phyloP scores from a whole-genome alignment of 1,140 invertebrate species.

The Gryon sp. region DNA sequence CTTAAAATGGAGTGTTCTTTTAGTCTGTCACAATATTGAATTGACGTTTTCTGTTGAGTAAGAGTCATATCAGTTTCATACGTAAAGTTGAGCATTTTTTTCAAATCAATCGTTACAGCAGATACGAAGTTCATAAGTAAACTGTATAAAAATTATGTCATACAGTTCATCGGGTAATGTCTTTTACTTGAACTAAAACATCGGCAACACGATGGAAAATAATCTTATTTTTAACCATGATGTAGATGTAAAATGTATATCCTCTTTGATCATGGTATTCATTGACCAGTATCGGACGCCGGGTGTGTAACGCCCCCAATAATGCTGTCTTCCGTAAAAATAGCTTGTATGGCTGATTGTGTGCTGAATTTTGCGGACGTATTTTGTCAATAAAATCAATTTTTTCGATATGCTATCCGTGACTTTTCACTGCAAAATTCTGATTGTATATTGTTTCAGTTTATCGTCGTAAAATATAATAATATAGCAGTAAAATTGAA shows the following conservation, averaged over 20 bases:
- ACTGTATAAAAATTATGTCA: conserved; percentile 51
- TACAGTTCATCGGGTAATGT: conserved; percentile 47
- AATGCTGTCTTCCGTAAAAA: conserved; percentile 39
- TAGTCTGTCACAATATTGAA: no score
- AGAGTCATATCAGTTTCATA: conserved; percentile 1
- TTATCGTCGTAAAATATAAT: no score
- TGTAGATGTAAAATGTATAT: conserved; percentile 44
- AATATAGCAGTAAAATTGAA: no score
- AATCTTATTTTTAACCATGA: conserved; percentile 55
- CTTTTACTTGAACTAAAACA: conserved; percentile 35
- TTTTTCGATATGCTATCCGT: not conserved
- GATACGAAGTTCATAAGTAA: conserved; percentile 40
- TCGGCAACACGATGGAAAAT: conserved; percentile 16
- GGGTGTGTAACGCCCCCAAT: conserved; percentile 5
- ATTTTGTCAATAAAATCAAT: not conserved
- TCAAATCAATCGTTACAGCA: conserved; percentile 17
- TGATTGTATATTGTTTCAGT: no score
- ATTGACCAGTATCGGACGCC: conserved; percentile 33
- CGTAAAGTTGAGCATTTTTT: conserved; percentile 28
- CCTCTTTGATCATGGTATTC: conserved; percentile 50
- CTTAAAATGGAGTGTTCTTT: no score
- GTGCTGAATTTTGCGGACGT: not conserved
- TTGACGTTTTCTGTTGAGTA: not conserved
- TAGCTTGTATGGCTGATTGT: conserved; percentile 21
- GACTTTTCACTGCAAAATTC: no score